Conservation (phyloP, 1,140 invertebrate species). For the Papilio polyxenes region DNA sequence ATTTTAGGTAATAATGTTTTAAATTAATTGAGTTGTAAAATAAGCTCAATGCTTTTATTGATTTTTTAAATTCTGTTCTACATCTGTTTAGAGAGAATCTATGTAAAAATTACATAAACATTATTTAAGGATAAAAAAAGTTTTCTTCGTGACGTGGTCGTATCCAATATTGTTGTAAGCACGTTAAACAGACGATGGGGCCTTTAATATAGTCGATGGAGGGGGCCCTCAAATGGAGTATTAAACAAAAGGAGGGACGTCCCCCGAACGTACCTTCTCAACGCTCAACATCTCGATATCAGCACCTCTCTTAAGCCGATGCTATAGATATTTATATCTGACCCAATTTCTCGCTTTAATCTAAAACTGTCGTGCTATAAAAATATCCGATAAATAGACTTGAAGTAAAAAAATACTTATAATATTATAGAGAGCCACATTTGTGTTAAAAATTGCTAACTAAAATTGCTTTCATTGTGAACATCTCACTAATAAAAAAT, state of each 20-base stretch:
- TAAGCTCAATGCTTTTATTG: background rate
- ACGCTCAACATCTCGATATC: constrained; percentile 9
- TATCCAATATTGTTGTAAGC: constrained; percentile 19
- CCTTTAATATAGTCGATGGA: constrained; percentile 39
- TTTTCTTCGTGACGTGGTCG: background rate
- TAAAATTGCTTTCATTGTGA: too few species aligned
- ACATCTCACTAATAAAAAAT: too few species aligned
- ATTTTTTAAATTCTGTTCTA: background rate
- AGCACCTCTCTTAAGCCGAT: constrained; percentile 23
- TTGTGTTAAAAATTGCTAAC: too few species aligned
- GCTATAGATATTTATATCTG: constrained; percentile 42
- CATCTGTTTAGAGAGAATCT: too few species aligned
- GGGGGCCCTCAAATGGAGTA: constrained; percentile 37
- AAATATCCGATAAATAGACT: background rate
- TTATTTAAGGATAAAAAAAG: background rate
- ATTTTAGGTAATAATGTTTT: background rate
- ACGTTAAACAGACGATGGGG: constrained; percentile 5
- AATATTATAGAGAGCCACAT: too few species aligned
- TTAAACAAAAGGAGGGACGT: constrained; percentile 45
- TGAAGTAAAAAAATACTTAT: background rate
- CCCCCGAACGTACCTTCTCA: background rate
- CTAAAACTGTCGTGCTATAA: constrained; percentile 12
- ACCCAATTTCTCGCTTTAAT: constrained; percentile 36
- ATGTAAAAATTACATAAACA: background rate
- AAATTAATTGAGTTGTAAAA: background rate